Evolutionary conservation across 2,113 vertebrate genomes (phyloP).

Genomic region (Phyllopteryx taeniolatus): DNA sequence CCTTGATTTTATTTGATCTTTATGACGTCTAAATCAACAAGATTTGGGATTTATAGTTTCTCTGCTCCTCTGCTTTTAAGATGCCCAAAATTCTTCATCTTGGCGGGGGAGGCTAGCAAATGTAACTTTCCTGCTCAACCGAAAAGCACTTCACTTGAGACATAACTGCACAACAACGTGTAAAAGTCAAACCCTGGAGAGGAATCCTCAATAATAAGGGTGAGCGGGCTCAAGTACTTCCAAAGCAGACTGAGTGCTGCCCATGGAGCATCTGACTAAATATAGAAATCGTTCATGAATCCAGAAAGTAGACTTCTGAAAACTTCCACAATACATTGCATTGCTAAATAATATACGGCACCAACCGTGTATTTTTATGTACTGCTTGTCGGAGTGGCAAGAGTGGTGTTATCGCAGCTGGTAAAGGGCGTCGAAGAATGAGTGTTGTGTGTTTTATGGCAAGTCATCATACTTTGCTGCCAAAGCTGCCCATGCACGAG

Average conservation of each 20-base stretch:
- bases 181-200: neutral
- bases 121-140: neutral
- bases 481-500: too few relatives aligned
- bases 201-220: neutral
- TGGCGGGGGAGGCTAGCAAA: neutral
- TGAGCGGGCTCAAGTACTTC: neutral
- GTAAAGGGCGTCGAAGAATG: too few relatives aligned
- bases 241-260: neutral
- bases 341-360: too few relatives aligned
- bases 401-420: too few relatives aligned
- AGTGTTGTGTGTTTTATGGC: too few relatives aligned
- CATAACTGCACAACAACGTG: neutral
- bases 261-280: neutral
- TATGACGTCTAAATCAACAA: neutral
- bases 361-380: too few relatives aligned
- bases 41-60: neutral
- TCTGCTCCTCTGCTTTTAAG: neutral
- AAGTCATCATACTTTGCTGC: too few relatives aligned
- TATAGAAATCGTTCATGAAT: neutral
- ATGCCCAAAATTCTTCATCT: neutral
- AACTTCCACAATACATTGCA: neutral
- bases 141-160: neutral
- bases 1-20: too few relatives aligned
- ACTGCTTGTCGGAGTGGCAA: too few relatives aligned
- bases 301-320: neutral